Evolutionary conservation across 1,140 invertebrate genomes (phyloP).

Genomic region (Leptestheria dahalacensis): DNA sequence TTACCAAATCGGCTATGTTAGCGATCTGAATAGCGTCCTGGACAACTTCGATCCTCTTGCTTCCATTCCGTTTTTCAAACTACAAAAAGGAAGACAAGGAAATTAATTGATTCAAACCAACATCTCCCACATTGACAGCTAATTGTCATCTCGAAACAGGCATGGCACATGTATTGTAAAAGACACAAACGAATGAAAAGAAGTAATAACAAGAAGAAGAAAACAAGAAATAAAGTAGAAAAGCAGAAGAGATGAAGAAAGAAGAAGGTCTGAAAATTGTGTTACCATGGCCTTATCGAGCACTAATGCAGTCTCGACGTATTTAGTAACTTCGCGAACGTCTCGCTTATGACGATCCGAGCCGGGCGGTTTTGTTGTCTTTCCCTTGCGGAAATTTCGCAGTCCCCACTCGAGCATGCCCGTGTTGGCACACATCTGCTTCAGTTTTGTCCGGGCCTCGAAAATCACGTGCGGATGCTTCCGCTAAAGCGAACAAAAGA

Average conservation of each 20-base stretch:
- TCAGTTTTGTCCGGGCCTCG: constrained; percentile 68
- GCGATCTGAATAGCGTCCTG: constrained; percentile 90
- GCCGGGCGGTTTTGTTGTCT: not conserved
- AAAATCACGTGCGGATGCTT: constrained; percentile 93
- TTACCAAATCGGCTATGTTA: constrained; percentile 89
- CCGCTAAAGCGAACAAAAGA: constrained; percentile 41
- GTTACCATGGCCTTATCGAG: constrained; percentile 80
- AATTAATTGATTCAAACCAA: not conserved
- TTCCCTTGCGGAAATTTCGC: constrained; percentile 23
- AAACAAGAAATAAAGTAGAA: constrained; percentile 3
- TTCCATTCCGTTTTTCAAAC: constrained; percentile 81
- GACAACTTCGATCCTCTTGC: constrained; percentile 71
- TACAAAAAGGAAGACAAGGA: constrained; percentile 26
- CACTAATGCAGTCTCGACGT: constrained; percentile 78
- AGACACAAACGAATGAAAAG: not conserved
- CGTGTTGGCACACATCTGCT: constrained; percentile 74
- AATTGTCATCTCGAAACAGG: too few relatives aligned
- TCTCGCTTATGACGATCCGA: constrained; percentile 42
- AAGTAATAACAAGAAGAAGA: not conserved
- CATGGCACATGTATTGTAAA: not conserved
- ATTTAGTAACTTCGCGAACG: constrained; percentile 73
- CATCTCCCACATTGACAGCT: too few relatives aligned
- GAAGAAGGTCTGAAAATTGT: constrained; percentile 10
- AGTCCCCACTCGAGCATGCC: constrained; percentile 55
- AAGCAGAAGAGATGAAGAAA: constrained; percentile 4